These are phyloP conservation scores for Serranochromis macrocephalus DNA, from an alignment of 2,113 vertebrate species.

Conservation along the genomic window DNA sequence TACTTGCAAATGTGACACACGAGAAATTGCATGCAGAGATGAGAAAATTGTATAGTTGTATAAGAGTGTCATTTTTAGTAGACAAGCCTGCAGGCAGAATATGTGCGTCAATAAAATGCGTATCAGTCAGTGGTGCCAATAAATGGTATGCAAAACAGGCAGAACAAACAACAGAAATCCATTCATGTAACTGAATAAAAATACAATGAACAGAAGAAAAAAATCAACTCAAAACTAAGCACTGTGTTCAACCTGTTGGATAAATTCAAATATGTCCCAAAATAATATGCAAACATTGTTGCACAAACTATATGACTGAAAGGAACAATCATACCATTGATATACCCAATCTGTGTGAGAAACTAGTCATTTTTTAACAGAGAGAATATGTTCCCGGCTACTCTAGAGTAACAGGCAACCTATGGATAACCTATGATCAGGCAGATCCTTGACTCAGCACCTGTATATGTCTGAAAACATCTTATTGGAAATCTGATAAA, in stretches of 20 bases:
- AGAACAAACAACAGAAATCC: neutral
- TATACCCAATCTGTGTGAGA: rapidly evolving
- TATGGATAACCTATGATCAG: neutral
- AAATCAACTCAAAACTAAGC: neutral
- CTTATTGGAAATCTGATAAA: slow-evolving; percentile 15
- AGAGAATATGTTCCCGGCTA: neutral
- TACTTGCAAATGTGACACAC: neutral
- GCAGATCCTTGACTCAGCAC: neutral
- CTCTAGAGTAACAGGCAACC: neutral
- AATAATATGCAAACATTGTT: neutral
- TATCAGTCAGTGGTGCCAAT: neutral
- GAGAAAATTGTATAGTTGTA: neutral
- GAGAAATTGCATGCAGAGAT: neutral
- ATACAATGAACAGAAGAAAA: neutral
- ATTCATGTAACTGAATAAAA: neutral
- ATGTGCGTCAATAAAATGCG: neutral
- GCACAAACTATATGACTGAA: neutral
- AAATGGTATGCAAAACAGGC: neutral
- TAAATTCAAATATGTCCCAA: neutral
- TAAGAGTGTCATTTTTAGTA: neutral
- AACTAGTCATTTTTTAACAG: neutral
- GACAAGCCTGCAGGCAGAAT: neutral
- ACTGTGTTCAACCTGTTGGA: neutral
- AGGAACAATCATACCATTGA: neutral
- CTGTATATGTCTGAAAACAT: neutral